Evolutionary conservation across 2,888 invertebrate genomes (phyloP).

Genomic region (Caenorhabditis sp.): DNA sequence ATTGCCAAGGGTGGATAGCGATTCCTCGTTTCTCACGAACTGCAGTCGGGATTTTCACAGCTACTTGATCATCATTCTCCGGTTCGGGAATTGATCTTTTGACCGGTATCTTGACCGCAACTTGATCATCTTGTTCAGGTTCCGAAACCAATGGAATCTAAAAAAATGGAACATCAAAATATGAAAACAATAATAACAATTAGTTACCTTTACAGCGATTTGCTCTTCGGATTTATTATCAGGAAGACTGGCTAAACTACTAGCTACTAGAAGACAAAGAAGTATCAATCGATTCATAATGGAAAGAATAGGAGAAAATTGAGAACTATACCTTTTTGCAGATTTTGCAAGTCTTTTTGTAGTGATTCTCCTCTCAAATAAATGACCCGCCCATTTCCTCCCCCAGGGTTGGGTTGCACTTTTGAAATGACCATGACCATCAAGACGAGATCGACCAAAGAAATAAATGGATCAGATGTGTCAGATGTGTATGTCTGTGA

Average conservation of each 20-base stretch:
- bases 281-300: slow-evolving; percentile 33
- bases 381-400: slow-evolving; percentile 26
- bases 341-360: slow-evolving; percentile 21
- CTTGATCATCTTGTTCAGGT: slow-evolving; percentile 12
- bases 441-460: slow-evolving; percentile 11
- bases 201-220: background rate
- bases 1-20: slow-evolving; percentile 49
- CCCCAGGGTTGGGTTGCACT: slow-evolving; percentile 8
- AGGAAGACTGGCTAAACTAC: background rate
- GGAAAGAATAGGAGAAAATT: background rate
- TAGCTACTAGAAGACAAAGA: background rate
- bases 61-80: slow-evolving; percentile 24
- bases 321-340: slow-evolving; percentile 20
- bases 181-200: slow-evolving; percentile 11
- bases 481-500: too few relatives aligned
- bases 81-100: slow-evolving; percentile 6
- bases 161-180: background rate
- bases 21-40: slow-evolving; percentile 29
- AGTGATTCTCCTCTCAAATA: slow-evolving; percentile 24
- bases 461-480: background rate
- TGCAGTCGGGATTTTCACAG: slow-evolving; percentile 35
- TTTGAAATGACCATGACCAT: slow-evolving; percentile 35
- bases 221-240: background rate
- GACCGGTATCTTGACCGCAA: slow-evolving; percentile 7
- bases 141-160: slow-evolving; percentile 3